Percentiles rank a stretch among this genome's conserved stretches.
These are phyloP conservation scores for Notarius lentiginosus DNA, from an alignment of 2,113 vertebrate species.

Conservation along the genomic window DNA sequence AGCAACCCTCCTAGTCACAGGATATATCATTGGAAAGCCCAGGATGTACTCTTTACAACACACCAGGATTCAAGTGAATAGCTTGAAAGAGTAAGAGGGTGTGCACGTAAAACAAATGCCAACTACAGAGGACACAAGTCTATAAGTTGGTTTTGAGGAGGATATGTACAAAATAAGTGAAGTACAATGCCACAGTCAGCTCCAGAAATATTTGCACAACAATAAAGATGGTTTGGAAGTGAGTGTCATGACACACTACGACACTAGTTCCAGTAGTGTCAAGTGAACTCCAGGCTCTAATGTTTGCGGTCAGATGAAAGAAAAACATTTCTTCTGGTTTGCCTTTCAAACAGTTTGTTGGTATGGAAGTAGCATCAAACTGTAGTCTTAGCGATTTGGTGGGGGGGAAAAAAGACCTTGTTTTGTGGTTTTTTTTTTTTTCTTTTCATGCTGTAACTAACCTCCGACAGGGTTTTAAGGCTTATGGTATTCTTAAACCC, in stretches of 20 bases:
- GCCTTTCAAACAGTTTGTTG: not conserved
- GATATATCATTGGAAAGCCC: no score
- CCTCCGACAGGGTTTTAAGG: not conserved
- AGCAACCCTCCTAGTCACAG: no score
- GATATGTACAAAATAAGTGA: not conserved
- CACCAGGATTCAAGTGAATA: no score
- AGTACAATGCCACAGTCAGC: not conserved
- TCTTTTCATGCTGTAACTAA: not conserved
- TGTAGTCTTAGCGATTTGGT: not conserved
- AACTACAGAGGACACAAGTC: no score
- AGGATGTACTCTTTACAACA: no score
- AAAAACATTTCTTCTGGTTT: not conserved
- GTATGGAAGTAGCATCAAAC: not conserved
- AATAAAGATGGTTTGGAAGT: no score
- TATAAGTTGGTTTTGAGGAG: no score
- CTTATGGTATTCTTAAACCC: not conserved
- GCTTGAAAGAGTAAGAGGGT: no score
- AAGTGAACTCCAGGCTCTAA: not conserved
- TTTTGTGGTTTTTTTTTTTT: not conserved
- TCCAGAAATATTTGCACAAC: not conserved
- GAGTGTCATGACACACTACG: not conserved
- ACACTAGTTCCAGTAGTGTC: not conserved
- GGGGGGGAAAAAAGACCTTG: not conserved
- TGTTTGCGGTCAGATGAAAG: not conserved
- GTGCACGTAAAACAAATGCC: no score